Evolutionary conservation across 30 jellyfish, hydroid and myxozoan genomes (phyloP), one percentile per base, ranked within the genome.

Genomic region (Calvadosia cruxmelitensis): DNA sequence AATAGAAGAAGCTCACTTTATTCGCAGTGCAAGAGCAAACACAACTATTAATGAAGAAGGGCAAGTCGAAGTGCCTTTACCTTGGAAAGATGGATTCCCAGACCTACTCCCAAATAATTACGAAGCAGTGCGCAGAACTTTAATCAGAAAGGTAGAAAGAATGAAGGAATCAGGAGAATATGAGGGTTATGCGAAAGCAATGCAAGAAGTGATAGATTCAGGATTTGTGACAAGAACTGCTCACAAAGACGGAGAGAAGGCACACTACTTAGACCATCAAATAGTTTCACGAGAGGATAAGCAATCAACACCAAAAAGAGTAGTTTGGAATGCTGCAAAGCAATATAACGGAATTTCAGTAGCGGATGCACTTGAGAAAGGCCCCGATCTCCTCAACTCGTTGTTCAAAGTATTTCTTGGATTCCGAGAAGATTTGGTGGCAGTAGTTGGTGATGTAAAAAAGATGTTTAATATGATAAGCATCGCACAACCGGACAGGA

Each of bases 11-110:
- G n/a, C n/a, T n/a, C n/a, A n/a, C n/a, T n/a, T n/a, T n/a, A n/a
- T n/a, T n/a, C n/a, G n/a, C n/a, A n/a, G n/a, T n/a, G n/a, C n/a
- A n/a, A n/a, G n/a, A n/a, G n/a, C n/a, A n/a, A n/a, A n/a, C n/a
- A n/a, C n/a, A n/a, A n/a, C n/a, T n/a, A n/a, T n/a, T n/a, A 27
- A 57, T 24, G n/a, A n/a, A n/a, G n/a, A n/a, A n/a, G 48, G 63
- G 25, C 85, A 52, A 72, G 64, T 64, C 72, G 33, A 36, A 61
- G 74, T 73, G 50, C 86, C 76, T 27, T 73, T 52, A 30, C 93
- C 93, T 31, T 82, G 94, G 94, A 82, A 67, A 36, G 57, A 69
- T 63, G 84, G 74, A n/a, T n/a, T n/a, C 65, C 94, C 79, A 63
- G 61, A 49, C 15, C 68, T 42, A 2, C 74, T 82, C 29, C 90